Percentiles rank a stretch among this genome's conserved stretches.
These are phyloP conservation scores for Mastigias papua DNA, from an alignment of 30 jellyfish, hydroid and myxozoan genomes.

Conservation along the genomic window DNA sequence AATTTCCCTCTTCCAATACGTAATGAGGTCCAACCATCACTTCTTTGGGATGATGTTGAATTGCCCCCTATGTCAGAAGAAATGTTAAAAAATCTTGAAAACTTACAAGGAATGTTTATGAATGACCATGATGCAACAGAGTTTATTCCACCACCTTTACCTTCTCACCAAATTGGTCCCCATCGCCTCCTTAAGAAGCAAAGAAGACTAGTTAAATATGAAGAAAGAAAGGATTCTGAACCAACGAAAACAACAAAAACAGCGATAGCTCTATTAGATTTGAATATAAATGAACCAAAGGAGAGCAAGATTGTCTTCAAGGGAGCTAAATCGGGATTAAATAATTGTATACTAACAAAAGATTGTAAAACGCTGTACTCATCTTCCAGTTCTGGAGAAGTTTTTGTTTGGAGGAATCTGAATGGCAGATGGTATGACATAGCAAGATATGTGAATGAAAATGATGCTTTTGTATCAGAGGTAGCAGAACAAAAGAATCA, in stretches of 20 bases:
- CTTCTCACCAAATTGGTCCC: constrained; percentile 31
- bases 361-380: constrained; percentile 34
- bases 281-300: not conserved
- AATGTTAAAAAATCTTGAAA: constrained; percentile 45
- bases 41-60: not conserved
- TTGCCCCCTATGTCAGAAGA: constrained; percentile 57
- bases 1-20: not conserved
- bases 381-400: constrained; percentile 24
- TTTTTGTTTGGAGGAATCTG: constrained; percentile 33
- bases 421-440: constrained; percentile 35
- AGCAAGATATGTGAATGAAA: constrained; percentile 30
- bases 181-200: constrained; percentile 51
- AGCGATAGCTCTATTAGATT: constrained; percentile 2
- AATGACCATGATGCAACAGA: constrained; percentile 29
- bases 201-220: constrained; percentile 29
- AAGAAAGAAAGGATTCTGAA: not conserved
- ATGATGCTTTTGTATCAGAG: constrained; percentile 17
- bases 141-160: constrained; percentile 15
- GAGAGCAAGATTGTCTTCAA: not conserved
- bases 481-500: not conserved
- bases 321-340: not conserved
- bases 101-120: constrained; percentile 30
- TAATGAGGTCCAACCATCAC: not conserved
- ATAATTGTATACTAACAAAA: constrained; percentile 1
- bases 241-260: too few species aligned